Percentiles rank a stretch among this genome's conserved stretches.
Conservation (phyloP, 2,113 vertebrate species). For the Oostethus manadensis region DNA sequence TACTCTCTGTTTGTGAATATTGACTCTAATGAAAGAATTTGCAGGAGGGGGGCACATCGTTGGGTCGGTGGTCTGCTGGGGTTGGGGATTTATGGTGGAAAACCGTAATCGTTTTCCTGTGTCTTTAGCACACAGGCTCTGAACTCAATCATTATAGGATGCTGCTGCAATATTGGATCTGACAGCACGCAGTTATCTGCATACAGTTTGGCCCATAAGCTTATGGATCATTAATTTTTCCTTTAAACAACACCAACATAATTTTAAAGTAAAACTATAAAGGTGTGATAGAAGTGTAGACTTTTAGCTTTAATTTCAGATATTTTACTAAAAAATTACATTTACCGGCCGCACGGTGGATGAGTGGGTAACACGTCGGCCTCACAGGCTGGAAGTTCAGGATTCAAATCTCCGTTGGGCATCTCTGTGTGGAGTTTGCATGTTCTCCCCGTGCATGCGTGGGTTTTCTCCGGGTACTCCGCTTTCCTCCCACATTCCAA, state of each 20-base stretch:
- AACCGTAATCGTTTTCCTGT: conserved; percentile 15
- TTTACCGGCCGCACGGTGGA: too few species aligned
- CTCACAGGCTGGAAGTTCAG: too few species aligned
- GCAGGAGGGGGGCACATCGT: conserved; percentile 44
- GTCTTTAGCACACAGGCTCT: conserved; percentile 9
- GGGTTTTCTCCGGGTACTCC: too few species aligned
- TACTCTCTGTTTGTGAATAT: conserved; percentile 47
- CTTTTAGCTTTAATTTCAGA: too few species aligned
- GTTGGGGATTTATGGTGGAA: conserved; percentile 37
- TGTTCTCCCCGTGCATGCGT: too few species aligned
- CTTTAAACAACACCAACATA: background rate
- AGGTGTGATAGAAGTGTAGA: too few species aligned
- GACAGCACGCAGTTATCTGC: background rate
- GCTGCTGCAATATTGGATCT: conserved; percentile 20
- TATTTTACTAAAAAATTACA: background rate
- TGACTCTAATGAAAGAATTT: conserved; percentile 35
- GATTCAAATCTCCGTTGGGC: too few species aligned
- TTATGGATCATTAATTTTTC: background rate
- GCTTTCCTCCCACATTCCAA: too few species aligned
- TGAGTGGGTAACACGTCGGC: too few species aligned
- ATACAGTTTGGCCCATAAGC: too few species aligned
- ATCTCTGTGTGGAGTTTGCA: too few species aligned
- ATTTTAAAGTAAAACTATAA: background rate
- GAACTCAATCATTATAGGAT: conserved; percentile 38
- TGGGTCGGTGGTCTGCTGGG: conserved; percentile 12